Base-by-base conservation (phyloP, 1,140 invertebrate genomes). In the Tyrophagus putrescentiae region DNA sequence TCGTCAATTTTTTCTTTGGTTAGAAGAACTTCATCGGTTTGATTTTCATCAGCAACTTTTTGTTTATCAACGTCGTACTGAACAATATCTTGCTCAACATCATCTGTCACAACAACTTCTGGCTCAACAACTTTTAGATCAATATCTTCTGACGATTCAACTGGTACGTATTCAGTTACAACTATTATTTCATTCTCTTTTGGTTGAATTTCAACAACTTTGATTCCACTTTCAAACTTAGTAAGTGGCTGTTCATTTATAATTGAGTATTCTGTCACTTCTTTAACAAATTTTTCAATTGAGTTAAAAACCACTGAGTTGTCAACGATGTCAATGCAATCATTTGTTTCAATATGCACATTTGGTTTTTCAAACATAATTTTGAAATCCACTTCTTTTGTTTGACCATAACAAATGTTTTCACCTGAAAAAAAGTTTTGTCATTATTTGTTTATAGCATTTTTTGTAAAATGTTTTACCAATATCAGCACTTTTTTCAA, bases 21-120 rank as follows among this genome's bases (percentile, higher is more conserved):
- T 48, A n/a, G n/a, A n/a, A n/a, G n/a, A n/a, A n/a, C n/a, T 48
- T 7, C 31, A 25, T 48, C 45, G 31, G 13, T 48, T 48, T 48
- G 7, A 7, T 48, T 18, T 25, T 48, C 45, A 48, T 48, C 45
- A 48, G 13, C 21, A n/a, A n/a, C n/a, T n/a, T n/a, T n/a, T n/a
- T n/a, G n/a, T n/a, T n/a, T n/a, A n/a, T n/a, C n/a, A n/a, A n/a
- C n/a, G n/a, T n/a, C n/a, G n/a, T n/a, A n/a, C n/a, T n/a, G n/a
- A n/a, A n/a, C n/a, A n/a, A n/a, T n/a, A n/a, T n/a, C n/a, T n/a
- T n/a, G n/a, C n/a, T n/a, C n/a, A n/a, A n/a, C n/a, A n/a, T n/a
- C n/a, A n/a, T n/a, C n/a, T n/a, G n/a, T n/a, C n/a, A n/a, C n/a
- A n/a, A n/a, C n/a, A n/a, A n/a, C n/a, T n/a, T n/a, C n/a, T n/a